Evolutionary conservation across 1,140 invertebrate genomes (phyloP), one percentile per base, ranked within the genome.

Genomic region (Drosophila punjabiensis): DNA sequence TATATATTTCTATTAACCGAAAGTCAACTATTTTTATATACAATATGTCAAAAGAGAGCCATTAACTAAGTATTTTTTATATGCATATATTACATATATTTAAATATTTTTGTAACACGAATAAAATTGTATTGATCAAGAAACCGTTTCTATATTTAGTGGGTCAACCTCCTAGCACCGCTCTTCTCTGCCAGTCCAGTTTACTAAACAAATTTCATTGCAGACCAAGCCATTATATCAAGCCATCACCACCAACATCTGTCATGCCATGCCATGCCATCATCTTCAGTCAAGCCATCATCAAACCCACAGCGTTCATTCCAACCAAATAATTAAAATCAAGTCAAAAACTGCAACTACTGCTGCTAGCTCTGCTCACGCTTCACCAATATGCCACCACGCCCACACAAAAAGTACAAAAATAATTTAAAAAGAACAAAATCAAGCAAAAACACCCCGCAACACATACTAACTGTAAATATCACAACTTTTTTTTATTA

Each of bases 391-490:
- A 56, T 56, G 55, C 55, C 74, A 62, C 60, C 50, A 76, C 35
- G 69, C 69, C 70, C 67, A 74, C 83, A 86, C 68, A 62, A 69
- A 68, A 55, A 66, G 71, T 48, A 64, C 53, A 81, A 68, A 68
- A 55, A 70, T 35, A 41, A 10, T 14, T n/a, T 55, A 48, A 80
- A 52, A 37, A 43, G 59, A 53, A 41, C 70, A 81, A 68, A 81
- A 41, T 71, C 79, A 75, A 78, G 56, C 75, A 82, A 81, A 69
- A 77, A 67, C 77, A 89, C 82, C 87, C 79, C 55, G 70, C 70
- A 74, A 74, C 63, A 90, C 80, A 85, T 75, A 90, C 86, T 92
- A 92, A 92, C 90, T 92, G 90, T 92, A 92, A 92, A 92, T 92
- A 92, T 92, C 90, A 90, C 79, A 37, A 81, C n/a, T 68, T 70